Evolutionary conservation across 2,797 vertebrate genomes (phyloP).

Genomic region (Catostomus latipinnis): DNA sequence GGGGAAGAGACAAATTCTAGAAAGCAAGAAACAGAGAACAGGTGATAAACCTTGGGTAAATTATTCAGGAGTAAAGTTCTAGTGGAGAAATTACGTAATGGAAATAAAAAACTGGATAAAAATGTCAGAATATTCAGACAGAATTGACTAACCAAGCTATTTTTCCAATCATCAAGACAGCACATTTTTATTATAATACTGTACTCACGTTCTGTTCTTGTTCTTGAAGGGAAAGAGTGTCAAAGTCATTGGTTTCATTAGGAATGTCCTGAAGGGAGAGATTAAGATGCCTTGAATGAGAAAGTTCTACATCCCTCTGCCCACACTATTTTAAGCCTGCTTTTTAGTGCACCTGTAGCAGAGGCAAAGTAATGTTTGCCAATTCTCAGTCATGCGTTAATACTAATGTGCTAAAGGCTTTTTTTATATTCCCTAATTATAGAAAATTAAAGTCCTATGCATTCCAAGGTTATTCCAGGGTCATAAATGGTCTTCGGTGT

Average conservation of each 20-base stretch:
- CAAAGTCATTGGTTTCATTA: slow-evolving; percentile 59
- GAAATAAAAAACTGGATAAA: too few relatives aligned
- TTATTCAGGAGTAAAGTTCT: too few relatives aligned
- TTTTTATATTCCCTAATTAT: not conserved
- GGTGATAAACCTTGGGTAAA: too few relatives aligned
- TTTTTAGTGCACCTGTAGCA: too few relatives aligned
- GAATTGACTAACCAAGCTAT: not conserved
- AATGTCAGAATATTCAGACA: too few relatives aligned
- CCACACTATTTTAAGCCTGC: not conserved
- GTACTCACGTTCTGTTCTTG: slow-evolving; percentile 54
- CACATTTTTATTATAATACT: not conserved
- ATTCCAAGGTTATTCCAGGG: too few relatives aligned
- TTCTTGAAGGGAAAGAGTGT: slow-evolving; percentile 22
- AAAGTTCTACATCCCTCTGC: not conserved
- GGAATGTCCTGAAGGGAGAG: slow-evolving; percentile 32
- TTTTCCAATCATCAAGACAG: not conserved
- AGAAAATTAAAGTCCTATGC: not conserved
- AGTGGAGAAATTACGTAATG: too few relatives aligned
- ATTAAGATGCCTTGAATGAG: not conserved
- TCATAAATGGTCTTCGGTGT: too few relatives aligned
- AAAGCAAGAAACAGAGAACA: too few relatives aligned
- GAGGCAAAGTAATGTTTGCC: not conserved
- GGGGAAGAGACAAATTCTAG: too few relatives aligned
- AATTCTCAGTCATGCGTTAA: not conserved
- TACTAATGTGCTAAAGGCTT: not conserved